These are phyloP conservation scores for Anguilla obscura DNA, from an alignment of 2,797 vertebrate genomes.

Conservation along the genomic window DNA sequence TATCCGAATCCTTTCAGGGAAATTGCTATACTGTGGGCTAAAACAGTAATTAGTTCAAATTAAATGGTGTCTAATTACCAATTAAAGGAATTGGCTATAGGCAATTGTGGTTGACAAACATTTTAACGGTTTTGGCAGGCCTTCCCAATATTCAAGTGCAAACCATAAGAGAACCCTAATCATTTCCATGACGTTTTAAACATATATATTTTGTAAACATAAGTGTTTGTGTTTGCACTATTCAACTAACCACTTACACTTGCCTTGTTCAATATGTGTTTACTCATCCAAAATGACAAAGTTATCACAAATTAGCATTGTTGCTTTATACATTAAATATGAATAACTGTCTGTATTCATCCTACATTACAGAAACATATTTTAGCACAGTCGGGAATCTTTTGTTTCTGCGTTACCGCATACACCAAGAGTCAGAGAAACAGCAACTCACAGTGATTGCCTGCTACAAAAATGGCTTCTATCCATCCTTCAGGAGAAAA, in stretches of 20 bases:
- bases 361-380: background rate
- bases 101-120: background rate
- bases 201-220: background rate
- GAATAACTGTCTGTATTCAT: background rate
- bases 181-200: background rate
- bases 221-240: background rate
- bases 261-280: background rate
- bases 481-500: background rate
- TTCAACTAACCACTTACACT: background rate
- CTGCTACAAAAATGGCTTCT: background rate
- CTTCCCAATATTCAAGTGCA: background rate
- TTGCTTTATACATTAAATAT: background rate
- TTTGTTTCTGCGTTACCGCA: background rate
- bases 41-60: background rate
- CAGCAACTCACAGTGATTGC: background rate
- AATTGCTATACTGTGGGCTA: background rate
- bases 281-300: background rate
- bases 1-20: background rate
- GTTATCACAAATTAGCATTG: background rate
- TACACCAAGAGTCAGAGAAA: background rate
- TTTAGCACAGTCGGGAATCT: background rate
- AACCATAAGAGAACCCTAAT: background rate
- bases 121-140: background rate
- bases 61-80: conserved; percentile 16
- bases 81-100: conserved; percentile 17